Conservation (phyloP, 2,888 invertebrate genomes). For the Chrysolina oricalcia region DNA sequence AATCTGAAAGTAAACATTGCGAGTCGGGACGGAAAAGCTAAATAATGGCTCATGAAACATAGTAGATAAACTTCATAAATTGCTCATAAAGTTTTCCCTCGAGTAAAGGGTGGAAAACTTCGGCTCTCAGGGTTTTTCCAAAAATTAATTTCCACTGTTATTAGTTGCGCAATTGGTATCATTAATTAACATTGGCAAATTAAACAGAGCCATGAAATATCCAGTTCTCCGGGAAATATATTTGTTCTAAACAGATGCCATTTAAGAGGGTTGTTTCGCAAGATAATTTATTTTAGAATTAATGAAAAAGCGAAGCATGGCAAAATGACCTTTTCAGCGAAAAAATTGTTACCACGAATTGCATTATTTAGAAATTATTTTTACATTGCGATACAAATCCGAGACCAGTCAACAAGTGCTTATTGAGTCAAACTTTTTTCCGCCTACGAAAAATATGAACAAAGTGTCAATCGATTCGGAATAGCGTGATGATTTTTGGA, state of each 20-base stretch:
- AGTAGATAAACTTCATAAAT: conserved; percentile 26
- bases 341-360: no score
- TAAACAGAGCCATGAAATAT: not conserved
- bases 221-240: not conserved
- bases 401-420: no score
- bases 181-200: conserved; percentile 7
- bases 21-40: conserved; percentile 14
- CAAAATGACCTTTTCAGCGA: not conserved
- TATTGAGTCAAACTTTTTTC: no score
- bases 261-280: not conserved
- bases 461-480: no score
- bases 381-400: no score
- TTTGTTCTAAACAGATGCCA: not conserved
- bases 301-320: not conserved
- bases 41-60: conserved; percentile 27
- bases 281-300: not conserved
- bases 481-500: no score
- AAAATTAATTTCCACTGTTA: conserved; percentile 11
- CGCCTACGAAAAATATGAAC: no score
- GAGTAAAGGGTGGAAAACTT: conserved; percentile 7
- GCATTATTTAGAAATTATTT: no score
- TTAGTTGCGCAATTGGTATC: conserved; percentile 7
- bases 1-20: conserved; percentile 27
- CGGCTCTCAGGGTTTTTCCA: conserved; percentile 1
- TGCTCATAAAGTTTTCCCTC: conserved; percentile 18